These are phyloP conservation scores for Centruroides vittatus DNA, from an alignment of 1,140 invertebrate genomes.

Conservation along the genomic window DNA sequence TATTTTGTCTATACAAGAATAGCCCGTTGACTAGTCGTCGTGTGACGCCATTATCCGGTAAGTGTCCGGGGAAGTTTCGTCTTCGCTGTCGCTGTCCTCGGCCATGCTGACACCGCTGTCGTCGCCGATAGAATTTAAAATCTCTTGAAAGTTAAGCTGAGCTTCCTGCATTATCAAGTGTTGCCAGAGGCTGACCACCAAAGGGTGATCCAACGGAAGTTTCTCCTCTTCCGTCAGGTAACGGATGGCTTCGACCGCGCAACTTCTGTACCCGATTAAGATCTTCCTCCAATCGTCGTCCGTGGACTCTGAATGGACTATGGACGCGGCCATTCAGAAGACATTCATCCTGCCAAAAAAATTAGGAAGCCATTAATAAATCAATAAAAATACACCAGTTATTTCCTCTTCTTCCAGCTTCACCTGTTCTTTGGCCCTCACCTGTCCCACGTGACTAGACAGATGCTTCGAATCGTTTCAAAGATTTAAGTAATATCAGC, in stretches of 20 bases:
- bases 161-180: constrained; percentile 21
- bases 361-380: too few relatives aligned
- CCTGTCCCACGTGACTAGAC: too few relatives aligned
- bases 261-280: constrained; percentile 20
- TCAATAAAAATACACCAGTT: too few relatives aligned
- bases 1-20: not conserved
- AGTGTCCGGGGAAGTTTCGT: not conserved
- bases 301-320: too few relatives aligned
- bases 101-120: constrained; percentile 5
- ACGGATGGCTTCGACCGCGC: constrained; percentile 22
- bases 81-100: not conserved
- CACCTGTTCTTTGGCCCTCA: too few relatives aligned
- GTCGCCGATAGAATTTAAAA: not conserved
- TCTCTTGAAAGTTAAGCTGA: not conserved
- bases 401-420: too few relatives aligned
- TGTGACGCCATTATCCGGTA: not conserved
- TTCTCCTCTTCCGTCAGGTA: constrained; percentile 23
- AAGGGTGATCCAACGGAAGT: constrained; percentile 19
- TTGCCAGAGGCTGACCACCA: constrained; percentile 20
- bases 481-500: too few relatives aligned
- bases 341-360: too few relatives aligned
- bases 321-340: too few relatives aligned
- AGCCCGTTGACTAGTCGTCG: not conserved
- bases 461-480: too few relatives aligned
- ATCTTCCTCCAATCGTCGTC: constrained; percentile 1